Evolutionary conservation across 2,888 invertebrate genomes (phyloP).

Genomic region (Stramonita haemastoma): DNA sequence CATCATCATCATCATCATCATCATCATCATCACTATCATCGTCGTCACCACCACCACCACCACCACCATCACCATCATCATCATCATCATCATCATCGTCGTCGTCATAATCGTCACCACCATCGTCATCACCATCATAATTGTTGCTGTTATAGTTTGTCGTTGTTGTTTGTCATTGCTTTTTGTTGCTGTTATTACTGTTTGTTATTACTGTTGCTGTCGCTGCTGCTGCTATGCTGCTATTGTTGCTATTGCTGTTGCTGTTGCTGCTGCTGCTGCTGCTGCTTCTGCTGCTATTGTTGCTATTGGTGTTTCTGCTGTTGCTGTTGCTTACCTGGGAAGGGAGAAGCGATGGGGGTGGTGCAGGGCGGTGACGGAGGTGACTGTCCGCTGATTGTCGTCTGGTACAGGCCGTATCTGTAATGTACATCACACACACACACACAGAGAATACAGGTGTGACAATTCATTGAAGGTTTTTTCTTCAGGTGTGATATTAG

Average conservation of each 20-base stretch:
- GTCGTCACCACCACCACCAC: not conserved
- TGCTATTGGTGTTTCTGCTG: not conserved
- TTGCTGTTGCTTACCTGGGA: not conserved
- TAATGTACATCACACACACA: no score
- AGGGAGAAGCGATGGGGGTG: not conserved
- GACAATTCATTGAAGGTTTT: no score
- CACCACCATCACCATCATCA: conserved; percentile 9
- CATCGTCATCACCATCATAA: no score
- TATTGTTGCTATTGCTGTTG: not conserved
- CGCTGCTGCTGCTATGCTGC: not conserved
- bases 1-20: not conserved
- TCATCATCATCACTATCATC: not conserved
- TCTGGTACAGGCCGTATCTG: no score
- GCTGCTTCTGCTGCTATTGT: not conserved
- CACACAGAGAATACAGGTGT: no score
- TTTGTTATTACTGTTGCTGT: no score
- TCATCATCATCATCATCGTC: conserved; percentile 19
- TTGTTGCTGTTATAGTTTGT: no score
- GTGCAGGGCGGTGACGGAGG: not conserved
- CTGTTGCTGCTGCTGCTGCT: not conserved
- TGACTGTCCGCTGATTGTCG: no score
- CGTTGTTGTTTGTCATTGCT: no score
- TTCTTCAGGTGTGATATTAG: no score
- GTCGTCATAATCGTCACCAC: no score
- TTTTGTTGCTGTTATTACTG: no score